Base-by-base conservation (phyloP, 2,113 vertebrate species). In the Paedocypris sp. region DNA sequence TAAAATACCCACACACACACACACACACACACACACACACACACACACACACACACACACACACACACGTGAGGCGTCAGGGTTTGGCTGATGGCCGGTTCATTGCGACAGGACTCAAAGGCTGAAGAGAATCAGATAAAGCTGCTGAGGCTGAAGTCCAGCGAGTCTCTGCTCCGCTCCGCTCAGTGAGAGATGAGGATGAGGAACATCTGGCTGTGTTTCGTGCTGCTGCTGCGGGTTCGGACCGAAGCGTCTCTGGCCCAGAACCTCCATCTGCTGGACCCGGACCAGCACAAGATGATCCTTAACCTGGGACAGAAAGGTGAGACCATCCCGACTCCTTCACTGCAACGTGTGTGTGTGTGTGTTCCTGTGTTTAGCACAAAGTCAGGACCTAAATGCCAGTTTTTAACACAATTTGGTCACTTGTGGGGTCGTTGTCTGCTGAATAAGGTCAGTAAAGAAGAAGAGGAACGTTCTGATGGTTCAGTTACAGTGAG, bases 181-280 rank as follows among this genome's bases (percentile, higher is more conserved):
- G n/a, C n/a, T n/a, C n/a, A n/a, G n/a, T n/a, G n/a, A n/a, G n/a
- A n/a, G n/a, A n/a, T n/a, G 4, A 51, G 48, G 48, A 57, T 57
- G 53, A 3, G 8, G 38, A 26, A n/a, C 16, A 6, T 58, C 25
- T 50, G 70, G 70, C 76, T 77, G 77, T 75, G 29, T 58, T 69
- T 73, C 64, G 42, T 16, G 26, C 35, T 35, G 22, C 22, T 45
- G 66, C 63, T 63, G 59, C 54, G 6, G 8, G 5, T 22, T 31
- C 61, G 71, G 45, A 42, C 47, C 54, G 77, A 80, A 66, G 74
- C 79, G 12, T 70, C 77, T 20, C 62, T 70, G 32, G 75, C 80
- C 43, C 66, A 74, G 45, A 91, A 92, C 41, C 68, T 80, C 6
- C 80, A 87, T 43, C 78, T 92, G 11, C 83, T 93, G 8, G 26